A percentile compares a stretch with the other conserved stretches of the same genome.
phyloP scores from a whole-genome alignment of 2,888 invertebrate species.

The Noctuana brunneofusca region DNA sequence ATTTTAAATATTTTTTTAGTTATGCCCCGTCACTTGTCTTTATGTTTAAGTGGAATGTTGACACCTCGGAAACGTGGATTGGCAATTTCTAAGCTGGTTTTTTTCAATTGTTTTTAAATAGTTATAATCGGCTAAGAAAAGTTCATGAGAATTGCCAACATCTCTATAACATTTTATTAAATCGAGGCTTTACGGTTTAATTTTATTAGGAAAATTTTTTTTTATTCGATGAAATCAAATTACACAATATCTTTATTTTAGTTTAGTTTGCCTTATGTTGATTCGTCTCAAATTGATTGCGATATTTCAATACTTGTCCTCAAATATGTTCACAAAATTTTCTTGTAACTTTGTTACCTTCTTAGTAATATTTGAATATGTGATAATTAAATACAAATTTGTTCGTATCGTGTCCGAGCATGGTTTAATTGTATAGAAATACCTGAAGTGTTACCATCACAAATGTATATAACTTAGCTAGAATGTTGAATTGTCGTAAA shows the following conservation, averaged over 20 bases:
- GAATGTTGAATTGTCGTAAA: slow-evolving; percentile 61
- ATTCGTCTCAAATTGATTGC: slow-evolving; percentile 16
- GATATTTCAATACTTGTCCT: background rate
- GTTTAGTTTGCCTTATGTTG: background rate
- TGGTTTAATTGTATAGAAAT: slow-evolving; percentile 10
- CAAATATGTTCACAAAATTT: slow-evolving; percentile 21
- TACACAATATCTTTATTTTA: background rate
- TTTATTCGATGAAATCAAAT: background rate
- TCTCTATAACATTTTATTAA: too few relatives aligned
- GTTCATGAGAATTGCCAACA: too few relatives aligned
- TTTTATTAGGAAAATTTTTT: slow-evolving; percentile 13
- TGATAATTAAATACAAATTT: slow-evolving; percentile 30
- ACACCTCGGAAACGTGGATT: slow-evolving; percentile 2
- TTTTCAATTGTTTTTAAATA: background rate
- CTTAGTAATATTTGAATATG: slow-evolving; percentile 31
- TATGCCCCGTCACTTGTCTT: slow-evolving; percentile 53
- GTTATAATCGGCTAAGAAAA: background rate
- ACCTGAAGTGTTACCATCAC: slow-evolving; percentile 63
- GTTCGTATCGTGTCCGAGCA: slow-evolving; percentile 21
- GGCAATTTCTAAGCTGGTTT: background rate
- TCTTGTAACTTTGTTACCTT: slow-evolving; percentile 15
- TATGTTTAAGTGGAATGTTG: slow-evolving; percentile 59
- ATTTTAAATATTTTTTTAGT: slow-evolving; percentile 40
- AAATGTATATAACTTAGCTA: slow-evolving; percentile 70
- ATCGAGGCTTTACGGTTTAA: slow-evolving; percentile 10